These are phyloP conservation scores for Knipowitschia caucasica DNA, from an alignment of 2,797 vertebrate species.

Conservation along the genomic window DNA sequence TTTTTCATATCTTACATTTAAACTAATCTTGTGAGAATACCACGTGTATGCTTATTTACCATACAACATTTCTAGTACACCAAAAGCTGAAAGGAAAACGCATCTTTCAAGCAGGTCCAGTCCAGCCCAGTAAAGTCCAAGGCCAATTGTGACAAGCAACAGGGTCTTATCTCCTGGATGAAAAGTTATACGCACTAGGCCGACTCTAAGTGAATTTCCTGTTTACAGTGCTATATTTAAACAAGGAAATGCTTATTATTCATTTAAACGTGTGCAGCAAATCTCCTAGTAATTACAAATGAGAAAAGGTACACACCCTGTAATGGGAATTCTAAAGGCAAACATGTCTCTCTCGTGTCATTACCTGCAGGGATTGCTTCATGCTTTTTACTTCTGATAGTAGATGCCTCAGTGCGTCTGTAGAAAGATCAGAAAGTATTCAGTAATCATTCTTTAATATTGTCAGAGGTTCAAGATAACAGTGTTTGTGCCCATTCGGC, in stretches of 20 bases:
- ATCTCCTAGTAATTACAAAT: not conserved
- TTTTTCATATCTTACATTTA: too few species aligned
- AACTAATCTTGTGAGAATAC: not conserved
- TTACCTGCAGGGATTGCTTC: constrained; percentile 72
- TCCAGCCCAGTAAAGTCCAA: constrained; percentile 15
- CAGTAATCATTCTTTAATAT: too few species aligned
- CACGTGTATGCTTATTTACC: not conserved
- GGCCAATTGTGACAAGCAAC: constrained; percentile 16
- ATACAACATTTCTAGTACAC: not conserved
- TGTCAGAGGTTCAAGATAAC: too few species aligned
- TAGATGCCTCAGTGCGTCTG: constrained; percentile 68
- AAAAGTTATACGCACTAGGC: constrained; percentile 26
- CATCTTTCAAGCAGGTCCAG: constrained; percentile 40
- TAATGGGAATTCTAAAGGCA: not conserved
- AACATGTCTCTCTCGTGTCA: constrained; percentile 3
- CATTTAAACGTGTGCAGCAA: not conserved
- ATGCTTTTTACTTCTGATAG: constrained; percentile 67
- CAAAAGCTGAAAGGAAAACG: constrained; percentile 43
- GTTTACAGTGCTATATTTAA: constrained; percentile 38
- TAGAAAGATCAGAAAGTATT: constrained; percentile 14
- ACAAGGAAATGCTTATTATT: not conserved
- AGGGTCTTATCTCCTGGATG: constrained; percentile 42
- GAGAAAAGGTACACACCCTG: not conserved
- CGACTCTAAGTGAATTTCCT: constrained; percentile 39
- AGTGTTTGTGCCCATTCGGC: too few species aligned